A percentile compares a stretch with the other conserved stretches of the same genome.
These are phyloP conservation scores for Hippoglossus stenolepis DNA, from an alignment of 2,113 vertebrate genomes.

Conservation along the genomic window DNA sequence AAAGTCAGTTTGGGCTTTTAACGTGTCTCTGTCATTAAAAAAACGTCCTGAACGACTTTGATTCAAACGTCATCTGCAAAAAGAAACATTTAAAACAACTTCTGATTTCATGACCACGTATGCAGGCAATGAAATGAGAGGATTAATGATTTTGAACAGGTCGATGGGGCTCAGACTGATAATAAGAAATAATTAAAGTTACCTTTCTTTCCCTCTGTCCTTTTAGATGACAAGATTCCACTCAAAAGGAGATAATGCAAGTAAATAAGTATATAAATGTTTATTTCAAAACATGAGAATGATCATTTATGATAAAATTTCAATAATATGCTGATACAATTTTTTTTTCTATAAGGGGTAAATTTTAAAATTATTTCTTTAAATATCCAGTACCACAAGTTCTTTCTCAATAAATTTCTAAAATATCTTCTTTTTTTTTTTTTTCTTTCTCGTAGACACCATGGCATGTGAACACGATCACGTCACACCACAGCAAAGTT, in stretches of 20 bases:
- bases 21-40: too few relatives aligned
- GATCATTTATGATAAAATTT: conserved; percentile 76
- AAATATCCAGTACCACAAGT: conserved; percentile 74
- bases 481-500: conserved; percentile 75
- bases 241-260: not conserved
- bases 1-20: too few relatives aligned
- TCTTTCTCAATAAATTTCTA: conserved; percentile 61
- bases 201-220: too few relatives aligned
- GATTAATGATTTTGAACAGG: too few relatives aligned
- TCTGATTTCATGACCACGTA: too few relatives aligned
- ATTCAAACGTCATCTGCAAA: too few relatives aligned
- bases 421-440: conserved; percentile 48
- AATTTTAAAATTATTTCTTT: conserved; percentile 73
- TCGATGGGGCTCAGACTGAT: too few relatives aligned
- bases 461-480: conserved; percentile 77
- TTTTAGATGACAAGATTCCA: too few relatives aligned
- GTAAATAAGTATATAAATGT: conserved; percentile 77
- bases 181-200: too few relatives aligned
- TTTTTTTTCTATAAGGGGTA: conserved; percentile 60
- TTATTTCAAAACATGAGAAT: conserved; percentile 84
- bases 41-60: too few relatives aligned
- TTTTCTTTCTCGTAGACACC: conserved; percentile 51
- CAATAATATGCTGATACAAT: conserved; percentile 74
- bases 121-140: too few relatives aligned
- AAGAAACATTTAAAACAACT: too few relatives aligned